These are phyloP conservation scores for Darevskia mixta DNA, from an alignment of 2,797 vertebrate species.

Conservation along the genomic window DNA sequence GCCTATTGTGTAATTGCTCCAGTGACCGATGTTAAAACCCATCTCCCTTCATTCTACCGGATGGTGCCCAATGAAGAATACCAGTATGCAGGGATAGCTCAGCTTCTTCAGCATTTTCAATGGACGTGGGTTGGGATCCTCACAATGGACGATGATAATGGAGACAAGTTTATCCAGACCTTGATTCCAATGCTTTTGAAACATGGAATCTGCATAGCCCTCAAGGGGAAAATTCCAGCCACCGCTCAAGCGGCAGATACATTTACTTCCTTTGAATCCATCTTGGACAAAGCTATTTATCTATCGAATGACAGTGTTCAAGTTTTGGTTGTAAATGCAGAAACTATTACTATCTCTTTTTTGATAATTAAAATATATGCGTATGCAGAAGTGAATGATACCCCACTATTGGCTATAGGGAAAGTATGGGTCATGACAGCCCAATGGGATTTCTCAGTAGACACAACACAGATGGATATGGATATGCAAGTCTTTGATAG, in stretches of 20 bases:
- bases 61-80: constrained; percentile 1
- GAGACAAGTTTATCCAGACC: background rate
- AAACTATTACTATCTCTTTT: background rate
- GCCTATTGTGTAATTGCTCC: background rate
- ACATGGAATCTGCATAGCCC: background rate
- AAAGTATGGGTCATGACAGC: constrained; percentile 34
- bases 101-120: background rate
- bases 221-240: background rate
- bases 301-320: background rate
- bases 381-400: no score
- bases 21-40: background rate
- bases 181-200: background rate
- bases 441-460: constrained; percentile 20
- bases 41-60: background rate
- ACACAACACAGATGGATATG: background rate
- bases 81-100: background rate
- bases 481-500: constrained; percentile 15
- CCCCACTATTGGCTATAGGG: background rate
- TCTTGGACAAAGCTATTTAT: background rate
- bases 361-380: background rate
- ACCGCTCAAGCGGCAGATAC: background rate
- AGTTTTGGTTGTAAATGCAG: background rate
- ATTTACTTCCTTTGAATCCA: no score
- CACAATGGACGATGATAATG: background rate
- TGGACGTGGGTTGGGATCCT: background rate